Evolutionary conservation across 2,113 vertebrate species (phyloP).

Genomic region (Accipiter cooperii): DNA sequence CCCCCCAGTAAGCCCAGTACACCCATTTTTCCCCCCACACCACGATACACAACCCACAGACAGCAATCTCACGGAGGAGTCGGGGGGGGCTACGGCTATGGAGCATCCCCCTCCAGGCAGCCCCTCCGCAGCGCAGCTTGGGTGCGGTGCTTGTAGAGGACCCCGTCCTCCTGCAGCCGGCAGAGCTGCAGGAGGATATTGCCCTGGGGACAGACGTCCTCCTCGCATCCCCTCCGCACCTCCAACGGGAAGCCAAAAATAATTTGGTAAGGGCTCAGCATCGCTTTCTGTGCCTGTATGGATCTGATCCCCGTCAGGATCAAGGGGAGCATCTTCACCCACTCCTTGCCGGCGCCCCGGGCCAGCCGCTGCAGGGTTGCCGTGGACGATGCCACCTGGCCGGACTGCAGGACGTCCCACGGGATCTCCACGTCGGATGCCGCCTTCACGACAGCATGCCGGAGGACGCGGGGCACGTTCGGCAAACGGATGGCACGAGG

Average conservation of each 20-base stretch:
- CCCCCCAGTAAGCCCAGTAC: background rate
- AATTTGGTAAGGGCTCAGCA: background rate
- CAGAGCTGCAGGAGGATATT: background rate
- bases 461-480: rapidly evolving
- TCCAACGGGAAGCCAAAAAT: background rate
- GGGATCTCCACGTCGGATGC: rapidly evolving
- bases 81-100: background rate
- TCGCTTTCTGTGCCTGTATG: rapidly evolving
- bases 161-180: background rate
- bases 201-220: rapidly evolving
- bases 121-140: rapidly evolving
- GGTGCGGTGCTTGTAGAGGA: rapidly evolving
- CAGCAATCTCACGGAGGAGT: background rate
- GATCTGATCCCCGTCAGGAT: background rate
- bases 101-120: background rate
- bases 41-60: background rate
- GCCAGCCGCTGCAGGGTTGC: background rate
- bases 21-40: background rate
- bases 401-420: rapidly evolving
- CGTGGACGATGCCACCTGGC: rapidly evolving
- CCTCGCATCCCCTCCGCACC: rapidly evolving
- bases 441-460: rapidly evolving
- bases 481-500: rapidly evolving
- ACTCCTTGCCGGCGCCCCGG: background rate
- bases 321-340: background rate